phyloP scores from a whole-genome alignment of 2,113 vertebrate genomes.

The Danio rerio region DNA sequence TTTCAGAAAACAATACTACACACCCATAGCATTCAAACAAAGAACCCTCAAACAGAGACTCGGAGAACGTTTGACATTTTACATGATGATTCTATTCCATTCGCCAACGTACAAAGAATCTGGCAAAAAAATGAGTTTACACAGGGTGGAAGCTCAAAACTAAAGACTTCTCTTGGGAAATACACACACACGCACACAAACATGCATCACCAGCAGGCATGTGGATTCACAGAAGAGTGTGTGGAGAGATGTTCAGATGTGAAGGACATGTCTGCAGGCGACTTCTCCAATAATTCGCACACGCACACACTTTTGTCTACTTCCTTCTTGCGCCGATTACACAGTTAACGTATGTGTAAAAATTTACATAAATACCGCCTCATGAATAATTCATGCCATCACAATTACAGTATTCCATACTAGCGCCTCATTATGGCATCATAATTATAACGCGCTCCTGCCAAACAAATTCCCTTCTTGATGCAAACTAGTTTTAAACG shows the following conservation, averaged over 20 bases:
- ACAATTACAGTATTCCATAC: constrained; percentile 31
- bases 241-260: constrained; percentile 22
- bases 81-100: constrained; percentile 29
- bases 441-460: constrained; percentile 29
- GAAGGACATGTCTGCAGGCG: constrained; percentile 25
- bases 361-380: constrained; percentile 18
- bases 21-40: not conserved
- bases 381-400: constrained; percentile 37
- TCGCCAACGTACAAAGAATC: not conserved
- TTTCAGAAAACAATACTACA: not conserved
- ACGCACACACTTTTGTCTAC: not conserved
- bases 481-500: constrained; percentile 1
- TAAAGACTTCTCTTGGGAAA: constrained; percentile 11
- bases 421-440: constrained; percentile 27
- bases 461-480: constrained; percentile 20
- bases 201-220: constrained; percentile 30
- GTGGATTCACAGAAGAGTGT: constrained; percentile 27
- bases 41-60: constrained; percentile 14
- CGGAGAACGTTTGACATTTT: constrained; percentile 26
- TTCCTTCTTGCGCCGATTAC: not conserved
- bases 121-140: constrained; percentile 1
- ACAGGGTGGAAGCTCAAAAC: constrained; percentile 4
- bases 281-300: not conserved
- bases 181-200: not conserved
- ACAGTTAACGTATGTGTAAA: constrained; percentile 33